Conservation (phyloP, 2,888 invertebrate species). For the Drosophila aldrichi region DNA sequence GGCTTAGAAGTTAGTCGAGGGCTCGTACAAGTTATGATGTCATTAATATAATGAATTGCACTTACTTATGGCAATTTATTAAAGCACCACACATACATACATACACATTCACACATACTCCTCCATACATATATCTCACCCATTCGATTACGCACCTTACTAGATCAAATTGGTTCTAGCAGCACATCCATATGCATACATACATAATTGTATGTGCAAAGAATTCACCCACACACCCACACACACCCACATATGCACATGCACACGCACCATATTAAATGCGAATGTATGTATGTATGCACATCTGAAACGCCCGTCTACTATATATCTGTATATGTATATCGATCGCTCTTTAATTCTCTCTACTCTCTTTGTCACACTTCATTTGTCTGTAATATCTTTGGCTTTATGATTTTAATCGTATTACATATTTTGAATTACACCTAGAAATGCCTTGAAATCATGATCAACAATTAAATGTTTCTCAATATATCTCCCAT, state of each 20-base stretch:
- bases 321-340: background rate
- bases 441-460: constrained; percentile 26
- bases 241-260: constrained; percentile 9
- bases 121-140: constrained; percentile 5
- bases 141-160: constrained; percentile 28
- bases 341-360: constrained; percentile 4
- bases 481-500: constrained; percentile 37
- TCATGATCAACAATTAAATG: constrained; percentile 56
- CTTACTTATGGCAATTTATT: constrained; percentile 27
- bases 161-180: constrained; percentile 41
- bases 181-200: constrained; percentile 36
- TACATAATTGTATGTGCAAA: constrained; percentile 18
- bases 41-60: constrained; percentile 30
- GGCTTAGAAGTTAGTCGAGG: constrained; percentile 29
- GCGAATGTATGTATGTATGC: constrained; percentile 62
- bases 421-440: constrained; percentile 16
- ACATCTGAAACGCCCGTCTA: constrained; percentile 52
- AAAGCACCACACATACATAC: constrained; percentile 29
- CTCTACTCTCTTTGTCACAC: constrained; percentile 20
- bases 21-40: constrained; percentile 17
- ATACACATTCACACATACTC: constrained; percentile 9
- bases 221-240: constrained; percentile 20
- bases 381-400: constrained; percentile 48
- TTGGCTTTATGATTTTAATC: constrained; percentile 33
- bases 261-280: constrained; percentile 49